Base-by-base conservation (phyloP, 2,888 invertebrate genomes). In the Sinodicranocentrus sp. region DNA sequence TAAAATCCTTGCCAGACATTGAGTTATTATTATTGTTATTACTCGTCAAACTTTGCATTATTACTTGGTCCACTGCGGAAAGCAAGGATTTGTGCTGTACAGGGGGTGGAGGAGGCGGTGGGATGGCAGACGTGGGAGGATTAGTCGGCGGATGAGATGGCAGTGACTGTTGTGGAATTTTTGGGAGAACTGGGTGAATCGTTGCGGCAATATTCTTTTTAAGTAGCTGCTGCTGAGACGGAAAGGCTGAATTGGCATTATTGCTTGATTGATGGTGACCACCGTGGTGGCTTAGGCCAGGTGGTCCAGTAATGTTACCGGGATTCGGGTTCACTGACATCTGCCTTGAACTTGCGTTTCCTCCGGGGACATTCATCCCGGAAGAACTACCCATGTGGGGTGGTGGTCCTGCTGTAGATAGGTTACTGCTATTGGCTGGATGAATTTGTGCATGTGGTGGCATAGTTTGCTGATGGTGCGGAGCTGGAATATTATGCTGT, bases 41-140 rank as follows among this genome's bases (percentile, higher is more conserved):
- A 59, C 84, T 85, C 26, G 84, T 87, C n/a, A 87, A 70, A 15
- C 82, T 82, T 33, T 87, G 87, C 72, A 87, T 75, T 19, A 87
- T 87, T 15, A 87, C 87, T 84, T 87, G 85, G 65, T 87, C 85
- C 26, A 87, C 84, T 2, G 85, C 87, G 21, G 84, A 84, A 15
- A 87, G 52, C 19, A 85, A 70, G n/a, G 87, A 84, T 71, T 80
- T 85, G 17, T 79, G 57, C 17, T 54, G 65, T 17, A 80, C 65
- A 19, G 85, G 85, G 21, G 85, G 85, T 15, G 85, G 85, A 23
- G 85, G 85, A 1, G 76, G 79, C 1, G 83, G 83, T n/a, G 85
- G 85, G 21, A 85, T 85, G 2, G 82, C 76, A 54, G 76, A 65
- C 15, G 68, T 67, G 0, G 82, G 72, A 25, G 65, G 73, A 54